Evolutionary conservation across 2,113 vertebrate species (phyloP), one percentile per base, ranked within the genome.

Genomic region (Clupea harengus): DNA sequence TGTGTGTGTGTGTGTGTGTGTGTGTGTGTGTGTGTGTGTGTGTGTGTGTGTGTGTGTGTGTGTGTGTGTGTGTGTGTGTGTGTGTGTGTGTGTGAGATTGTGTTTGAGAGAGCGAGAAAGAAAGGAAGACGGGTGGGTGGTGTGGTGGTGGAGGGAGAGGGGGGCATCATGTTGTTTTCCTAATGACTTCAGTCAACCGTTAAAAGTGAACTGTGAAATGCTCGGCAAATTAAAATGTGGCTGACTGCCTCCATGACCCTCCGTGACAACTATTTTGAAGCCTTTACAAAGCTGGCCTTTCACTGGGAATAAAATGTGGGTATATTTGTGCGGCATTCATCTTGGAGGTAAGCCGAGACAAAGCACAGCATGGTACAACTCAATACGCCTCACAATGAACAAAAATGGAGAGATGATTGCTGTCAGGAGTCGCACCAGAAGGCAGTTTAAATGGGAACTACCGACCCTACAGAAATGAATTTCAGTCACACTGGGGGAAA

Each of bases 171-270:
- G 57, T 45, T 54, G 39, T 17, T 45, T 45, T 72, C 22, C 54
- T 84, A 84, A 75, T 75, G 83, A 84, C 45, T 84, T 11, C 57
- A 75, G 45, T 84, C 22, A 45, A 84, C 54, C 46, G 81, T 52
- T 81, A 39, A 78, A 78, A 78, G 72, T 78, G 28, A 78, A 78
- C 28, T 9, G 28, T 39, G 72, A 39, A 78, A 78, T 78, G 15
- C 28, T 44, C 9, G 39, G 72, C 72, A 78, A 78, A 78, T 78
- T 78, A 78, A 78, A 78, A 78, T 17, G 28, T 5, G 13, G 32
- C 15, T 78, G 72, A 78, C 28, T 78, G 72, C 28, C 72, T 39
- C 28, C 13, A 13, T 78, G 72, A 78, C 72, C 28, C 72, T 17
- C 28, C 4, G 72, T 78, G 72, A 78, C 72, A 39, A 39, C 32